Evolutionary conservation across 2,888 invertebrate genomes (phyloP).

Genomic region (Microplitis deprimator): DNA sequence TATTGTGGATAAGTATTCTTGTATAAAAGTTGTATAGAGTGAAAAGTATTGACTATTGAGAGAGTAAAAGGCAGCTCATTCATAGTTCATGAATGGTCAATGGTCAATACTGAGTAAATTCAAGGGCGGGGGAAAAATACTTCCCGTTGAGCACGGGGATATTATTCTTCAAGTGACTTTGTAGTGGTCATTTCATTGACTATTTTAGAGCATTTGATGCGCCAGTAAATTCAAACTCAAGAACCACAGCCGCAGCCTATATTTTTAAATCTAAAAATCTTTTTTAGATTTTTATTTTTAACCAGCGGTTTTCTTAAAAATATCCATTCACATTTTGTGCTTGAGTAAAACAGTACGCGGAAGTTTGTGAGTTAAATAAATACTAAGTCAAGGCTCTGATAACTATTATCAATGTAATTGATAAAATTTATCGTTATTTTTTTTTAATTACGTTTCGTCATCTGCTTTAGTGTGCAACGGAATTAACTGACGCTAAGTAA

Average conservation of each 20-base stretch:
- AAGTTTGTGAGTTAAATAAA: too few species aligned
- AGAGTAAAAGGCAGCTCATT: slow-evolving; percentile 6
- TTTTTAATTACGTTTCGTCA: too few species aligned
- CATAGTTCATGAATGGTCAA: slow-evolving; percentile 34
- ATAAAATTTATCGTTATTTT: too few species aligned
- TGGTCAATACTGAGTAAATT: slow-evolving; percentile 25
- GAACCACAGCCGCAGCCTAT: too few species aligned
- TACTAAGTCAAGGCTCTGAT: too few species aligned
- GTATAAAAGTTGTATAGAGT: neutral
- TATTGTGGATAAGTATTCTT: neutral
- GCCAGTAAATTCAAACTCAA: slow-evolving; percentile 56
- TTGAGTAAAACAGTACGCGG: too few species aligned
- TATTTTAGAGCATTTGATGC: slow-evolving; percentile 62
- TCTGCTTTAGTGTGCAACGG: too few species aligned
- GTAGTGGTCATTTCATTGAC: slow-evolving; percentile 66
- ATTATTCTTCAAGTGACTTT: slow-evolving; percentile 57
- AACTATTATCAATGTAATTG: too few species aligned
- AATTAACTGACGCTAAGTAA: too few species aligned
- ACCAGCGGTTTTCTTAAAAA: slow-evolving; percentile 31
- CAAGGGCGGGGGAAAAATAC: slow-evolving; percentile 3
- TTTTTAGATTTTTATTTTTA: too few species aligned
- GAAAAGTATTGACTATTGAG: slow-evolving; percentile 2
- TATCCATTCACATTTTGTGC: neutral
- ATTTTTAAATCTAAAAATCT: too few species aligned
- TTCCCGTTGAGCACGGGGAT: slow-evolving; percentile 40